phyloP scores from a whole-genome alignment of 1,140 invertebrate genomes.

The Argopecten irradians region DNA sequence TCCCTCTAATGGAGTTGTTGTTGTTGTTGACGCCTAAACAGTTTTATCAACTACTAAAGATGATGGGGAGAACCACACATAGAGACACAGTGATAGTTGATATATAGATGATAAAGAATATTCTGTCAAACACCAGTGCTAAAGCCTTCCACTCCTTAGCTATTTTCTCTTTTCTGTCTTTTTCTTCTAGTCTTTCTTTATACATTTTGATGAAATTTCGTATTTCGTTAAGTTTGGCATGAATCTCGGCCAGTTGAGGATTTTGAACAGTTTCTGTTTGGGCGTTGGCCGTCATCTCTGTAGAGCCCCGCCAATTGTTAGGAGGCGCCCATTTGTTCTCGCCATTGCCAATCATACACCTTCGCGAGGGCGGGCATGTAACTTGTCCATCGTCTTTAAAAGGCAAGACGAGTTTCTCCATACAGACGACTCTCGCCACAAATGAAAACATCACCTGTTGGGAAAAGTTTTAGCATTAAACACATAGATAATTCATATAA shows the following conservation, averaged over 20 bases:
- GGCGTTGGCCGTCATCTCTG: slow-evolving; percentile 50
- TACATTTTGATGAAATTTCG: slow-evolving; percentile 70
- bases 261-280: slow-evolving; percentile 51
- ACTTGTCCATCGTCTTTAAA: slow-evolving; percentile 60
- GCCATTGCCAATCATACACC: slow-evolving; percentile 64
- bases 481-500: too few species aligned
- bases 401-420: slow-evolving; percentile 69
- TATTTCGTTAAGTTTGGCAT: slow-evolving; percentile 73
- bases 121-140: slow-evolving; percentile 75
- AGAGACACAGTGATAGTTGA: slow-evolving; percentile 75
- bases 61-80: slow-evolving; percentile 72
- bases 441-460: slow-evolving; percentile 72
- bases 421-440: slow-evolving; percentile 71
- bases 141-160: slow-evolving; percentile 76
- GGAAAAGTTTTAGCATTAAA: too few species aligned
- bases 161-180: slow-evolving; percentile 74
- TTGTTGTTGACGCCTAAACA: not conserved
- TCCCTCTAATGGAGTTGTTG: not conserved
- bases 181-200: slow-evolving; percentile 68
- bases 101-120: slow-evolving; percentile 76
- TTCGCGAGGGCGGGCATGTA: slow-evolving; percentile 41
- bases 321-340: slow-evolving; percentile 55
- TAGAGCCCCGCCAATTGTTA: slow-evolving; percentile 61
- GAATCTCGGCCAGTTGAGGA: slow-evolving; percentile 67
- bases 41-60: slow-evolving; percentile 55